These are phyloP conservation scores for Nothobranchius furzeri DNA, from an alignment of 2,113 vertebrate genomes.

Conservation along the genomic window DNA sequence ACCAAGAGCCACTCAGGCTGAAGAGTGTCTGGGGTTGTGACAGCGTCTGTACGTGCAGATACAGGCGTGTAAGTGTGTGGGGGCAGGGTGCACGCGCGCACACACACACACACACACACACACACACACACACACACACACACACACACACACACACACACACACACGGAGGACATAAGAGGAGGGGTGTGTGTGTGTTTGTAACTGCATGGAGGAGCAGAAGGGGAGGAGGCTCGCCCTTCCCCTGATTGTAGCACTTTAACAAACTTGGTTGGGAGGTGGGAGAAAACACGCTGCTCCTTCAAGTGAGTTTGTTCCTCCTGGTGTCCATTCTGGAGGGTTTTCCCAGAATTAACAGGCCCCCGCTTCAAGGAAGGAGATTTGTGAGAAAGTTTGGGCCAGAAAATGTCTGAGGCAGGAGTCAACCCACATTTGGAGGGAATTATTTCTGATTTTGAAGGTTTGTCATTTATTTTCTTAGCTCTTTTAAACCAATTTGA, in stretches of 20 bases:
- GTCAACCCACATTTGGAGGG: slow-evolving; percentile 93
- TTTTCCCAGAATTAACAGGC: slow-evolving; percentile 32
- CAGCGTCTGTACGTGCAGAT: slow-evolving; percentile 32
- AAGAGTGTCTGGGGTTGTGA: slow-evolving; percentile 33
- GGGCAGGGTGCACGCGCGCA: slow-evolving; percentile 7
- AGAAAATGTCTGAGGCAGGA: slow-evolving; percentile 86
- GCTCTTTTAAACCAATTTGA: not conserved
- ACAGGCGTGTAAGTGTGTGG: slow-evolving; percentile 19
- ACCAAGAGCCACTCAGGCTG: slow-evolving; percentile 36
- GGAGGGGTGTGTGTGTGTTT: slow-evolving; percentile 52
- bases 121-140: too few species aligned
- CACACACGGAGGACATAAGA: slow-evolving; percentile 45
- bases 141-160: slow-evolving; percentile 22
- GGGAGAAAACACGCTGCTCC: slow-evolving; percentile 41
- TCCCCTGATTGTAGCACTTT: slow-evolving; percentile 42
- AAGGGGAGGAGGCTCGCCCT: slow-evolving; percentile 60
- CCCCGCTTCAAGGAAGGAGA: slow-evolving; percentile 25
- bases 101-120: too few species aligned
- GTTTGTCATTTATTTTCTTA: slow-evolving; percentile 74
- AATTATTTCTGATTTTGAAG: slow-evolving; percentile 96
- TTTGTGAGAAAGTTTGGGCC: slow-evolving; percentile 25
- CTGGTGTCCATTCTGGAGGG: slow-evolving; percentile 50
- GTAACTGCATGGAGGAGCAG: slow-evolving; percentile 53
- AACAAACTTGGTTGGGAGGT: slow-evolving; percentile 44
- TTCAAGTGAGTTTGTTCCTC: slow-evolving; percentile 51